These are phyloP conservation scores for Gymnoscopelus braueri DNA, from an alignment of 2,797 vertebrate genomes.

Conservation along the genomic window DNA sequence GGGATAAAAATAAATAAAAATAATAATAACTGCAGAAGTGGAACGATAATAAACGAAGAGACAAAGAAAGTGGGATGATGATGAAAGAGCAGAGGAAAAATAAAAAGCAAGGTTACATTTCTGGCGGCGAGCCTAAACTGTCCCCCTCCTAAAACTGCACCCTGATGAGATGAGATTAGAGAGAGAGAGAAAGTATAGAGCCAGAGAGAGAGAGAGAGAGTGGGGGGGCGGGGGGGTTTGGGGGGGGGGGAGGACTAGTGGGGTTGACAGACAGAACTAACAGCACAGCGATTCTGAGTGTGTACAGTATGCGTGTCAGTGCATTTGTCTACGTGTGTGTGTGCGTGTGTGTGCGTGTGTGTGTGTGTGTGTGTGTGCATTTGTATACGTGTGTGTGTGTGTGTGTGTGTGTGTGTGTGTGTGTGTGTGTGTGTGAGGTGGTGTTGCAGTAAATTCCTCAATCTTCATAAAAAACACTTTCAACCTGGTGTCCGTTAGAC, in stretches of 20 bases:
- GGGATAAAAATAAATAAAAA: too few relatives aligned
- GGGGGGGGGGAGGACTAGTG: constrained; percentile 18
- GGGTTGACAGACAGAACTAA: constrained; percentile 47
- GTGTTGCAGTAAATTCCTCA: not conserved
- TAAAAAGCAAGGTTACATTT: constrained; percentile 28
- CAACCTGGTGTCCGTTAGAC: too few relatives aligned
- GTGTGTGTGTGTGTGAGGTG: not conserved
- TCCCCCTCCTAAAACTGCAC: constrained; percentile 50
- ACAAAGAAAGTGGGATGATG: constrained; percentile 24
- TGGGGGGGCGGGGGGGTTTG: constrained; percentile 4
- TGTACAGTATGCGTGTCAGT: not conserved
- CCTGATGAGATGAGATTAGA: constrained; percentile 56
- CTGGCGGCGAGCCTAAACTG: constrained; percentile 38
- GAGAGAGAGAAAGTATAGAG: constrained; percentile 26
- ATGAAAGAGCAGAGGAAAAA: constrained; percentile 10
- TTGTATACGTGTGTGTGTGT: not conserved
- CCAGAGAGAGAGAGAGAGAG: constrained; percentile 40
- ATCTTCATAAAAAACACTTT: too few relatives aligned
- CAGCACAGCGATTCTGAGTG: constrained; percentile 44
- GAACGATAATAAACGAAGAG: constrained; percentile 10
- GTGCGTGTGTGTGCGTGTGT: constrained; percentile 25
- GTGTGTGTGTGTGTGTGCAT: not conserved
- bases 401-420: not conserved
- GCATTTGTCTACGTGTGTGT: constrained; percentile 5
- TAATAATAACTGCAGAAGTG: too few relatives aligned